Evolutionary conservation across 2,888 invertebrate genomes (phyloP).

Genomic region (Plagodis dolabraria): DNA sequence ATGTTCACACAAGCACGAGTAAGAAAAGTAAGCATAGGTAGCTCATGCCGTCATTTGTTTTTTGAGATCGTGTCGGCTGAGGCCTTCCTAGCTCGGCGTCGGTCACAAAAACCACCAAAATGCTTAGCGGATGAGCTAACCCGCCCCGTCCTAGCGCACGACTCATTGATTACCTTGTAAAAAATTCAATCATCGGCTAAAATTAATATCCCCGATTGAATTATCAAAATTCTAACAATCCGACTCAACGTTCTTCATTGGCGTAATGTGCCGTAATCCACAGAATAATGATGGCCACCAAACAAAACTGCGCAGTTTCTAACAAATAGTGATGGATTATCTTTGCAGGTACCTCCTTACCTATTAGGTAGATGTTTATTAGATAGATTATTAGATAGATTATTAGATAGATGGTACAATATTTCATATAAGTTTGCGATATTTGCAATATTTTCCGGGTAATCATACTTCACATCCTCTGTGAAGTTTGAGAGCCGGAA

Average conservation of each 20-base stretch:
- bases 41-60: slow-evolving; percentile 75
- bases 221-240: slow-evolving; percentile 57
- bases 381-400: too few relatives aligned
- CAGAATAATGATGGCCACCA: slow-evolving; percentile 23
- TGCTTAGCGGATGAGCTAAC: slow-evolving; percentile 82
- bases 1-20: slow-evolving; percentile 13
- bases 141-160: slow-evolving; percentile 77
- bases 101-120: slow-evolving; percentile 81
- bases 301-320: slow-evolving; percentile 26
- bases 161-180: slow-evolving; percentile 80
- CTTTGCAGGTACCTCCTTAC: slow-evolving; percentile 1
- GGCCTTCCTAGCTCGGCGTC: slow-evolving; percentile 72
- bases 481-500: slow-evolving; percentile 3
- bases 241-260: slow-evolving; percentile 20
- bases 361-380: slow-evolving; percentile 1
- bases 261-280: slow-evolving; percentile 25
- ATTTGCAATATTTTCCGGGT: too few relatives aligned
- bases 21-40: slow-evolving; percentile 42
- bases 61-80: slow-evolving; percentile 71
- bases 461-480: slow-evolving; percentile 10
- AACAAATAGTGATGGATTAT: slow-evolving; percentile 22
- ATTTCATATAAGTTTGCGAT: background rate
- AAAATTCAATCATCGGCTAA: slow-evolving; percentile 78
- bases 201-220: slow-evolving; percentile 70
- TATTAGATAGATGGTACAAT: slow-evolving; percentile 10